A percentile compares a stretch with the other conserved stretches of the same genome.
Evolutionary conservation across 2,888 invertebrate species (phyloP).

Genomic region (Rambutsinella grinnellia): DNA sequence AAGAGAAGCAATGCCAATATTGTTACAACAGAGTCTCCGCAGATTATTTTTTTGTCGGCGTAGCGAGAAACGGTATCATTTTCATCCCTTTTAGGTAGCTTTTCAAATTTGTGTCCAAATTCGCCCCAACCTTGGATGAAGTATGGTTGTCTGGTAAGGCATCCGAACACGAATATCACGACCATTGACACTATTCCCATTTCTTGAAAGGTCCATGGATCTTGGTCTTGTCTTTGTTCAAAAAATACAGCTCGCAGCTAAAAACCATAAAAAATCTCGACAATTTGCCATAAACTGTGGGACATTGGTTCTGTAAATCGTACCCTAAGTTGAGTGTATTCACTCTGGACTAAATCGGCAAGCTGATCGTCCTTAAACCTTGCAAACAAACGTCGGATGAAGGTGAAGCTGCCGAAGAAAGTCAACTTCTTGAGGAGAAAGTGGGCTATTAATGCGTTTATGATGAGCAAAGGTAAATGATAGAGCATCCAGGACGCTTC

Average conservation of each 20-base stretch:
- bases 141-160: slow-evolving; percentile 5
- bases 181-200: not conserved
- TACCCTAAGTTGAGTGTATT: not conserved
- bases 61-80: too few relatives aligned
- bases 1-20: slow-evolving; percentile 4
- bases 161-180: not conserved
- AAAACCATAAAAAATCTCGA: too few relatives aligned
- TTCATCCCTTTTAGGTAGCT: too few relatives aligned
- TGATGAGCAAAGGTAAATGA: slow-evolving; percentile 17
- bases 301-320: too few relatives aligned
- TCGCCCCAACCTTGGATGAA: slow-evolving; percentile 12
- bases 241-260: slow-evolving; percentile 6
- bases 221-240: not conserved
- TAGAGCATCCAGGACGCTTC: slow-evolving; percentile 27
- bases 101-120: too few relatives aligned
- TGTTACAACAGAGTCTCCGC: slow-evolving; percentile 11
- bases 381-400: too few relatives aligned
- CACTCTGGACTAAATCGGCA: not conserved
- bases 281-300: too few relatives aligned
- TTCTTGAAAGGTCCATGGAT: slow-evolving; percentile 1
- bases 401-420: too few relatives aligned
- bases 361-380: too few relatives aligned
- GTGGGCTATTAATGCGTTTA: slow-evolving; percentile 12
- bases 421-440: too few relatives aligned
- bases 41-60: too few relatives aligned